Percentiles rank a stretch among this genome's conserved stretches.
phyloP scores from a whole-genome alignment of 2,888 invertebrate genomes.

The Eulithis prunata region DNA sequence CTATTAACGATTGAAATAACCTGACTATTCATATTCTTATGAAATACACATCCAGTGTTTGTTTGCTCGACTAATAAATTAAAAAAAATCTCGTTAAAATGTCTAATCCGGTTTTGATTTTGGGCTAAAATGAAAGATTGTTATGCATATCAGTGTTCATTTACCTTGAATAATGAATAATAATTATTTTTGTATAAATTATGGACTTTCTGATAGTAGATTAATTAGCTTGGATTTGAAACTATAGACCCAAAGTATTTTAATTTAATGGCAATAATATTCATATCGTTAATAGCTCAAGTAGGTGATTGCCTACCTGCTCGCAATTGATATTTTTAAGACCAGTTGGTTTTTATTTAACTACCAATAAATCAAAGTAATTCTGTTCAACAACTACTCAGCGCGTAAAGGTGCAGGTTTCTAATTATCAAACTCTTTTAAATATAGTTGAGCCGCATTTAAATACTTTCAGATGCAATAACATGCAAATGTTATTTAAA shows the following conservation, averaged over 20 bases:
- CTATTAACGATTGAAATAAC: constrained; percentile 71
- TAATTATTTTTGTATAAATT: constrained; percentile 70
- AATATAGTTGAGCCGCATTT: constrained; percentile 15
- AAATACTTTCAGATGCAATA: constrained; percentile 30
- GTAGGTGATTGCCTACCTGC: constrained; percentile 36
- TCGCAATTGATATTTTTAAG: constrained; percentile 42
- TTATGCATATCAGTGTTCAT: constrained; percentile 71
- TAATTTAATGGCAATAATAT: constrained; percentile 62
- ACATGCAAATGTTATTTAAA: constrained; percentile 36
- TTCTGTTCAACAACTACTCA: constrained; percentile 22
- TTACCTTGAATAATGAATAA: constrained; percentile 79
- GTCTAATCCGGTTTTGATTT: constrained; percentile 66
- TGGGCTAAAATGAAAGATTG: constrained; percentile 73
- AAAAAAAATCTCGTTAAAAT: constrained; percentile 62
- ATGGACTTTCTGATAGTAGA: constrained; percentile 71
- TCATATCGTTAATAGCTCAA: constrained; percentile 50
- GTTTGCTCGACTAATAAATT: constrained; percentile 67
- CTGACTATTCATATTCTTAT: constrained; percentile 73
- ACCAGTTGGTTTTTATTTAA: constrained; percentile 24
- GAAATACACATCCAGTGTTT: constrained; percentile 69
- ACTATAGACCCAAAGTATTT: constrained; percentile 61
- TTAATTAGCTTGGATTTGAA: constrained; percentile 65
- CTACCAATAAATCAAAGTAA: constrained; percentile 28
- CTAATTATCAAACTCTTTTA: constrained; percentile 27
- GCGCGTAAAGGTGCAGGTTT: constrained; percentile 16